A percentile compares a stretch with the other conserved stretches of the same genome.
Conservation (phyloP, 2,113 vertebrate species). For the Pteronura brasiliensis region DNA sequence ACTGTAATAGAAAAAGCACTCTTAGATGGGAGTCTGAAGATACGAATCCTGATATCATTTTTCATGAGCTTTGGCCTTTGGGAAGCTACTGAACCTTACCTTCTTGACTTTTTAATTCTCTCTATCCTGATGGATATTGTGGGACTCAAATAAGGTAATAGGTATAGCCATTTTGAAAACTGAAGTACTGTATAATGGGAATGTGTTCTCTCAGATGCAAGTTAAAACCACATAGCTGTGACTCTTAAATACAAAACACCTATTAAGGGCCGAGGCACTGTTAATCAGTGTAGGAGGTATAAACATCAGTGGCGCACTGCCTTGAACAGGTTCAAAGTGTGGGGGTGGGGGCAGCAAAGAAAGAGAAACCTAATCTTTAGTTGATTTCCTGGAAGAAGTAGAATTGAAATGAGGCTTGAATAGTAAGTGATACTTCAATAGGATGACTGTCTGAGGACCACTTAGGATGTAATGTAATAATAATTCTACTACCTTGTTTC, state of each 20-base stretch:
- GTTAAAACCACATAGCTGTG: not conserved
- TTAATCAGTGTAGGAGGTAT: not conserved
- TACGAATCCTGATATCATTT: not conserved
- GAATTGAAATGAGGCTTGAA: slow-evolving; percentile 27
- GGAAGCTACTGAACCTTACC: not conserved
- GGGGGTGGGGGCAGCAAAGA: not conserved
- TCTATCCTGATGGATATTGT: not conserved
- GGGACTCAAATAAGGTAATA: not conserved
- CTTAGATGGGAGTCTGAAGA: not conserved
- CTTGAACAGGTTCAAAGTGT: not conserved
- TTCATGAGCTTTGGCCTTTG: slow-evolving; percentile 41
- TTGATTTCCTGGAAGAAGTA: not conserved
- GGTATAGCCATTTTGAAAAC: not conserved
- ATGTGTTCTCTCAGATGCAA: slow-evolving; percentile 2
- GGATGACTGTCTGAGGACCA: not conserved
- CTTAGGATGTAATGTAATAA: slow-evolving; percentile 18
- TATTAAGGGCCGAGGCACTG: not conserved
- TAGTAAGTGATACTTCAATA: not conserved
- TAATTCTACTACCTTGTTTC: not conserved
- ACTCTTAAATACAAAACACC: slow-evolving; percentile 21
- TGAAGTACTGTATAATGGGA: not conserved
- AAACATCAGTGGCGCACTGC: not conserved
- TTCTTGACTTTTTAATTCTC: slow-evolving; percentile 18
- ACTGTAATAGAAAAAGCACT: slow-evolving; percentile 1
- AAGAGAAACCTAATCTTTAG: not conserved